Evolutionary conservation across 2,888 invertebrate genomes (phyloP), one percentile per base, ranked within the genome.

Genomic region (Aradus depressus): DNA sequence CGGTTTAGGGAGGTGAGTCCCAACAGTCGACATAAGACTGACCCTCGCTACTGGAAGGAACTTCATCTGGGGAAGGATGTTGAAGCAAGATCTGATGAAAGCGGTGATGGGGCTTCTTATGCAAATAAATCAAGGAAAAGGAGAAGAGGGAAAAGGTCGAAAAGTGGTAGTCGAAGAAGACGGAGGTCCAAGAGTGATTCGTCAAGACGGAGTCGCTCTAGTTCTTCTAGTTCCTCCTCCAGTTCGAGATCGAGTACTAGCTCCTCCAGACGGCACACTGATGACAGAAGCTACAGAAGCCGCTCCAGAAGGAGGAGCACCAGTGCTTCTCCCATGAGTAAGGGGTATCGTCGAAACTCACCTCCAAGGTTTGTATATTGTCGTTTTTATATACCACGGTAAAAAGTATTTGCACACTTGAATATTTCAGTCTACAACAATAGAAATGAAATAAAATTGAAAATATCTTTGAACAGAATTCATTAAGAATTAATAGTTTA

Each of bases 41-140:
- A 44, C 14, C 22, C 5, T 31, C 21, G 44, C 21, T 44, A 44
- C 25, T 44, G 44, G 44, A 44, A 44, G 32, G 44, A 44, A 31
- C 35, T 44, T 10, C 34, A 44, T 21, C 32, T 44, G 44, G 44
- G 35, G 3, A 25, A 35, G 32, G 44, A 44, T 1, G 23, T 1
- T 19, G 44, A 44, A 10, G 35, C 32, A 5, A 28, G 34, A 8
- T 44, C 44, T 14, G 44, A 44, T 5, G 32, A 32, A 23, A 35
- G 35, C 2, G n/a, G 31, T 19, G 5, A 23, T 3, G 35, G 44
- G 22, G 34, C 44, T 22, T 22, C 34, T 14, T 44, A 44, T 23
- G 16, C 31, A 4, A 44, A 44, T 35, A 35, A 44, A 14, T 1
- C 44, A 2, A 34, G 16, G 16, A 34, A 34, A 12, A 12, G 35